These are phyloP conservation scores for Lepidothrix coronata DNA, from an alignment of 2,113 vertebrate species.

Conservation along the genomic window DNA sequence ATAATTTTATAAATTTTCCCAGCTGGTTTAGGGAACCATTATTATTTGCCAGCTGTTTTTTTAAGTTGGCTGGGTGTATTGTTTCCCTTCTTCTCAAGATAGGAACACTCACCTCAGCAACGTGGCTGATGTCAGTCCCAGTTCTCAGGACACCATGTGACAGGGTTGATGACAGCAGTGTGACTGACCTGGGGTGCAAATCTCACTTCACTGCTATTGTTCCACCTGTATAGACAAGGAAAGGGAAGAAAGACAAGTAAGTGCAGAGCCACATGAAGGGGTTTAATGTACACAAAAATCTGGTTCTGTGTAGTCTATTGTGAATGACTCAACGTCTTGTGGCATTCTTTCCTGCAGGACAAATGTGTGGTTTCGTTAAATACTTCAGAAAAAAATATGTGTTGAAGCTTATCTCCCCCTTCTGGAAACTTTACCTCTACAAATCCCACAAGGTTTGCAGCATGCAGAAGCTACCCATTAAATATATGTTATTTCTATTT, in stretches of 20 bases:
- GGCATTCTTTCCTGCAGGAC: not conserved
- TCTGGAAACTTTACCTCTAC: not conserved
- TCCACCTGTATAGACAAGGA: fast-evolving
- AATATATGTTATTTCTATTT: not conserved
- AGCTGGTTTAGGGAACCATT: not conserved
- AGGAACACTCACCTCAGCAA: not conserved
- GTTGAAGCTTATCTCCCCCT: not conserved
- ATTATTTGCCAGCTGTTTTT: not conserved
- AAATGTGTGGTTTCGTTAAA: not conserved
- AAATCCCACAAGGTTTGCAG: fast-evolving
- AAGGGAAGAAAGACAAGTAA: not conserved
- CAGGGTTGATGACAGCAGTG: fast-evolving
- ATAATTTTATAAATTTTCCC: not conserved
- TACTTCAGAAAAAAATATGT: not conserved
- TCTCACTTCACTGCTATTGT: not conserved
- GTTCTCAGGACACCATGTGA: not conserved
- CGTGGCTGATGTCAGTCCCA: fast-evolving
- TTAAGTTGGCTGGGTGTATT: fast-evolving
- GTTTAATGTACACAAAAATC: not conserved
- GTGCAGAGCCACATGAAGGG: not conserved
- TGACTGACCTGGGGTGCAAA: not conserved
- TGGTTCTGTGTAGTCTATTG: fast-evolving
- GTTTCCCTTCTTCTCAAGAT: not conserved
- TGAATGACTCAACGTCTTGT: not conserved
- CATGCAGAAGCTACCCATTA: not conserved